Conservation (phyloP, 2,113 vertebrate species). For the Meriones unguiculatus region DNA sequence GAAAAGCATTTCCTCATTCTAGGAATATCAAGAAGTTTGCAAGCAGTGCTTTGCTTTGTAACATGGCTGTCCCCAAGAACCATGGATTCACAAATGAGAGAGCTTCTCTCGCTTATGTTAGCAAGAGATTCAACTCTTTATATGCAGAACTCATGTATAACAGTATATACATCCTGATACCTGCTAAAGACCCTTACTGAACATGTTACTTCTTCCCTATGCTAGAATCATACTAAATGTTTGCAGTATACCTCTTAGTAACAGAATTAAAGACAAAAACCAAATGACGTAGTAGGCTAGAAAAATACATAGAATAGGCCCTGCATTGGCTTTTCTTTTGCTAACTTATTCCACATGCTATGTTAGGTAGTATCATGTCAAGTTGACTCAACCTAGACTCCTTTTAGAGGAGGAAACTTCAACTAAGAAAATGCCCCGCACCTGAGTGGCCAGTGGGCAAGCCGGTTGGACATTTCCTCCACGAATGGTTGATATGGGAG, state of each 20-base stretch:
- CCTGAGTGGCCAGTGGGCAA: not conserved
- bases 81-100: constrained; percentile 26
- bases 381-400: not conserved
- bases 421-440: not conserved
- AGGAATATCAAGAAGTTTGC: not conserved
- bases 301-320: not conserved
- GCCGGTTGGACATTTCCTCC: too few species aligned
- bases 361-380: not conserved
- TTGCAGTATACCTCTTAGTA: not conserved
- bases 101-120: not conserved
- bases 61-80: not conserved
- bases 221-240: constrained; percentile 3
- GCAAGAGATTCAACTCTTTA: constrained; percentile 37
- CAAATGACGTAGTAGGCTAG: not conserved
- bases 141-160: not conserved
- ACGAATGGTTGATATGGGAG: not conserved
- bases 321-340: constrained; percentile 7
- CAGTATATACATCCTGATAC: not conserved
- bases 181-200: not conserved
- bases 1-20: not conserved
- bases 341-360: not conserved
- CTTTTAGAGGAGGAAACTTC: not conserved
- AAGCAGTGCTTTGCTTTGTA: not conserved
- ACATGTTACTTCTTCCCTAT: not conserved
- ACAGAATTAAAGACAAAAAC: not conserved